Evolutionary conservation across 2,888 invertebrate species (phyloP), one percentile per base, ranked within the genome.

Genomic region (Plusia festucae): DNA sequence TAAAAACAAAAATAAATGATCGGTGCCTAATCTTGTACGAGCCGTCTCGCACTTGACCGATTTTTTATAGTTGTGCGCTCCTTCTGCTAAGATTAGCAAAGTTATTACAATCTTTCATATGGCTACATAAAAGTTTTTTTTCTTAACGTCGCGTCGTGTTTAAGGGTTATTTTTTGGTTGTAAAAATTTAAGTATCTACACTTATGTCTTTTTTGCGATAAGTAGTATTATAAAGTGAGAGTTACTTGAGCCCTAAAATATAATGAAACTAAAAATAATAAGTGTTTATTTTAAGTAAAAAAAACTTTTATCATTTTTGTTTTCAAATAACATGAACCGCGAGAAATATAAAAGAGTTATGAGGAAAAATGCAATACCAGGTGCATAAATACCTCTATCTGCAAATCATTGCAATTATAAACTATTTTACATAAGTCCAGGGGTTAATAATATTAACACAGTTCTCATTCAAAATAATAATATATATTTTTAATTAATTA

Each of bases 41-140:
- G n/a, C 5, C 13, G 34, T 11, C 13, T 13, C 11, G 34, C 2
- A 34, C 34, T 34, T 13, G 13, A 13, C 34, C 34, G 34, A 13
- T 34, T 40, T 40, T 40, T 40, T 40, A 40, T 40, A 6, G 6
- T n/a, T n/a, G n/a, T n/a, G 3, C 59, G 51, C 60, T 60, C 68
- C 60, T 54, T 68, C 57, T 60, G 60, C 54, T 54, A 59, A 68
- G 64, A 65, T 68, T 61, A 60, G 60, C 52, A n/a, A 52, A 61
- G 68, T 68, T 61, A 65, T 64, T 54, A 65, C 60, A 65, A 58
- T 61, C 60, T 68, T 58, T 65, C 60, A 68, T 58, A 64, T 44
- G 60, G 60, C 32, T 16, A n/a, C 51, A 30, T 32, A 32, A 60
- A 53, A 57, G 30, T 22, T 52, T 58, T 52, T 58, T 60, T 55